These are phyloP conservation scores for Erethizon dorsatum DNA, from an alignment of 2,797 vertebrate genomes.

Conservation along the genomic window DNA sequence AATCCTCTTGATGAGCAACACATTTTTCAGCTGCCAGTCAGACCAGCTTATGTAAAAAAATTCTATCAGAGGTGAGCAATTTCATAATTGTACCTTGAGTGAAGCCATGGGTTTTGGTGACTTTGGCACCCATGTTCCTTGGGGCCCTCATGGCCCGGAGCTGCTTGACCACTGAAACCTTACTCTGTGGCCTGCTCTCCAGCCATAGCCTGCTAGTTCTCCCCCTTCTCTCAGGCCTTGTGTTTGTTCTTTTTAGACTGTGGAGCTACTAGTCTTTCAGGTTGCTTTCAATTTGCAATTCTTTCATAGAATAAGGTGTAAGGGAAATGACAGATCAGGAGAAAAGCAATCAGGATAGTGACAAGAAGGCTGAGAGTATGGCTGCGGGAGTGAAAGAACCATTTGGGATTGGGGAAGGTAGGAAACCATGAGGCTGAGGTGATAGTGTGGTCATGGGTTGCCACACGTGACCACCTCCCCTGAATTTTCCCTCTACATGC, in stretches of 20 bases:
- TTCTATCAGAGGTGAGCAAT: constrained; percentile 95
- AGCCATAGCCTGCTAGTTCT: background rate
- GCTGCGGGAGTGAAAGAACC: background rate
- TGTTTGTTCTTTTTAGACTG: background rate
- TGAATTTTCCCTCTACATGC: background rate
- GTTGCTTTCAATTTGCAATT: constrained; percentile 32
- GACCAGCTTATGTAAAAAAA: constrained; percentile 93
- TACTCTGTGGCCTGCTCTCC: background rate
- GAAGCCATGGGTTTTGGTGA: background rate
- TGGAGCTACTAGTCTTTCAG: background rate
- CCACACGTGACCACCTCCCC: background rate
- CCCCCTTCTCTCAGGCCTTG: background rate
- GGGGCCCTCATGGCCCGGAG: background rate
- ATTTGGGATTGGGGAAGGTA: background rate
- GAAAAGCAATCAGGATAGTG: background rate
- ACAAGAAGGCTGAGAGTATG: background rate
- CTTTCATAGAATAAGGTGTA: background rate
- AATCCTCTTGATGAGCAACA: constrained; percentile 94
- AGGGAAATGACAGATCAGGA: background rate
- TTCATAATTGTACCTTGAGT: background rate
- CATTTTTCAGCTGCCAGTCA: constrained; percentile 95
- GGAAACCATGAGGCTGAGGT: background rate
- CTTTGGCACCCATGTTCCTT: background rate
- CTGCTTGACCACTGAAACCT: background rate
- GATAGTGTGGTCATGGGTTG: background rate